A percentile compares a stretch with the other conserved stretches of the same genome.
These are phyloP conservation scores for Temnothorax unifasciatus DNA, from an alignment of 2,888 invertebrate genomes.

Conservation along the genomic window DNA sequence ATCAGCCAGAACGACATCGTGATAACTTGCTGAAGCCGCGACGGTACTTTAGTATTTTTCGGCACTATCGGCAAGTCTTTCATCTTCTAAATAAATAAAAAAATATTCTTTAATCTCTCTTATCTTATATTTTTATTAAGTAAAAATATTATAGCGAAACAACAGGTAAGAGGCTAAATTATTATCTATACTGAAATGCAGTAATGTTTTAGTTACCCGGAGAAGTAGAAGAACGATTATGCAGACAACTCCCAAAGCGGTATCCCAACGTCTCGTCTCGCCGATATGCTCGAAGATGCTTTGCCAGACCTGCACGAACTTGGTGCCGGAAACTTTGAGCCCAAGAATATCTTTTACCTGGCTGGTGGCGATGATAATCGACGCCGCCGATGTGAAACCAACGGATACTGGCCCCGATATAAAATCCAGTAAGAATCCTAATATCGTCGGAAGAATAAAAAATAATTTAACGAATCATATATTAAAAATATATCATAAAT, in stretches of 20 bases:
- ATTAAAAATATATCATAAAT: conserved; percentile 10
- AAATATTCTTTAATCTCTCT: background rate
- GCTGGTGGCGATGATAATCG: conserved; percentile 93
- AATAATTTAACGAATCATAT: background rate
- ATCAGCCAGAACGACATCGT: conserved; percentile 90
- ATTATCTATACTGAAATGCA: background rate
- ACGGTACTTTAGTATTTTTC: conserved; percentile 86
- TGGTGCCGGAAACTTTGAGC: conserved; percentile 90
- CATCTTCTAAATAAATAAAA: conserved; percentile 88
- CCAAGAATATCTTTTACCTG: conserved; percentile 93
- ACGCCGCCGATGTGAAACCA: conserved; percentile 94
- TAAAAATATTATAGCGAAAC: background rate
- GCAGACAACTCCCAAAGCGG: conserved; percentile 90
- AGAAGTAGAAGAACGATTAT: conserved; percentile 90
- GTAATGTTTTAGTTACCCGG: conserved; percentile 88
- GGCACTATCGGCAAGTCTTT: conserved; percentile 89
- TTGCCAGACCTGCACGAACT: conserved; percentile 91
- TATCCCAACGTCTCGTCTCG: conserved; percentile 91
- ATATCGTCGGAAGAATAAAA: conserved; percentile 42
- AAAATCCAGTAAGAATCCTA: conserved; percentile 94
- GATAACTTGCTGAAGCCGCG: conserved; percentile 85
- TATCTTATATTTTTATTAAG: background rate
- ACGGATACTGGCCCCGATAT: conserved; percentile 94
- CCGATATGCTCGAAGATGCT: conserved; percentile 91
- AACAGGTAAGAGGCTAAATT: background rate